A percentile compares a stretch with the other conserved stretches of the same genome.
Evolutionary conservation across 2,888 invertebrate species (phyloP).

Genomic region (Trachelus stipa): DNA sequence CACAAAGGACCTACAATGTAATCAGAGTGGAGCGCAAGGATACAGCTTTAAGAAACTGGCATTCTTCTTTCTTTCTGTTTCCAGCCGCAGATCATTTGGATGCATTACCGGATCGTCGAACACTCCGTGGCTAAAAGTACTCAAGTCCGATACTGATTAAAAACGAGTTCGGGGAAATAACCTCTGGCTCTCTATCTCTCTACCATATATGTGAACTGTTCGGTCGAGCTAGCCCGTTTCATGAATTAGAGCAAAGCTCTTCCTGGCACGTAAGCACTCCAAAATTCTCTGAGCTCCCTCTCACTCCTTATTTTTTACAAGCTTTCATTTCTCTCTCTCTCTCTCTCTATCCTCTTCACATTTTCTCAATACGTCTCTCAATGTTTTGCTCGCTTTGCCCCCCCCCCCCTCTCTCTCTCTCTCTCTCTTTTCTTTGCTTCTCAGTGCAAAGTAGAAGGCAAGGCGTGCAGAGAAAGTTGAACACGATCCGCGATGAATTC

Average conservation of each 20-base stretch:
- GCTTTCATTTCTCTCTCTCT: slow-evolving; percentile 8
- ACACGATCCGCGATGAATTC: slow-evolving; percentile 36
- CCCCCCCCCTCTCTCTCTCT: neutral
- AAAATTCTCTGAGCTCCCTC: neutral
- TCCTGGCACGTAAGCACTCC: neutral
- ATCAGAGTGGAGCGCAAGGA: too few species aligned
- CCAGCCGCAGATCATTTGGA: neutral
- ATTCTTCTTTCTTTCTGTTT: neutral
- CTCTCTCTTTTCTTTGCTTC: neutral
- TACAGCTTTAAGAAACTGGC: neutral
- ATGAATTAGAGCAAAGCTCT: neutral
- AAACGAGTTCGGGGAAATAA: slow-evolving; percentile 1
- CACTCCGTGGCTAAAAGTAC: neutral
- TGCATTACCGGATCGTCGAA: neutral
- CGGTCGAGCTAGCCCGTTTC: neutral
- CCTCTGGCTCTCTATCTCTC: neutral
- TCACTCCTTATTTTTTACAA: neutral
- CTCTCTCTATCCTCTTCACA: slow-evolving; percentile 6
- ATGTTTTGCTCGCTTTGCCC: slow-evolving; percentile 8
- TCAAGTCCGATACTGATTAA: slow-evolving; percentile 1
- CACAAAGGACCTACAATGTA: neutral
- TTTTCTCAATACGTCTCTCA: slow-evolving; percentile 6
- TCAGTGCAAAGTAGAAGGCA: slow-evolving; percentile 7
- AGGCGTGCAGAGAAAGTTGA: slow-evolving; percentile 34
- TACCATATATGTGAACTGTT: neutral